These are phyloP conservation scores for Pantherophis vulpinus DNA, from an alignment of 2,797 vertebrate genomes.

Conservation along the genomic window DNA sequence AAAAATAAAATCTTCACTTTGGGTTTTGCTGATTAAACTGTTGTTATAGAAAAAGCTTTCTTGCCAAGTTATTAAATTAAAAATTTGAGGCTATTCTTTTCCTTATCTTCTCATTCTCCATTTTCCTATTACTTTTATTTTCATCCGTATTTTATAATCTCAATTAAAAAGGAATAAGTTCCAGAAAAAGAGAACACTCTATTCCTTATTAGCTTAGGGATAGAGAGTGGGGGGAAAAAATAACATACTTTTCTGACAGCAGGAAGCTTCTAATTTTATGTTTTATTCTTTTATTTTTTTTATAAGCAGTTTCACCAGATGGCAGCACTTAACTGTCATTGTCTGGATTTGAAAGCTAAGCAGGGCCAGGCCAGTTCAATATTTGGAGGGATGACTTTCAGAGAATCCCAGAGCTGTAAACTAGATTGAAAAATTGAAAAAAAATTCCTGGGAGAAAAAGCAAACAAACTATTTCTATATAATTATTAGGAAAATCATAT, in stretches of 20 bases:
- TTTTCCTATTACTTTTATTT: background rate
- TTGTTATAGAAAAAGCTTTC: background rate
- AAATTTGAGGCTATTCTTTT: background rate
- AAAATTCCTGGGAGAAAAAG: background rate
- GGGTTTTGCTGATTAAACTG: background rate
- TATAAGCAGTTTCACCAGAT: background rate
- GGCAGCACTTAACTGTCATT: background rate
- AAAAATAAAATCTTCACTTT: background rate
- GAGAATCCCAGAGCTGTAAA: background rate
- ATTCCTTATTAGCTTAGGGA: background rate
- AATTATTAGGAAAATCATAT: background rate
- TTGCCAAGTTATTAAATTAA: background rate
- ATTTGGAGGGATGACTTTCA: background rate
- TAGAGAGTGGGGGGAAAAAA: no score
- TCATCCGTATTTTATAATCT: background rate
- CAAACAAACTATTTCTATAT: background rate
- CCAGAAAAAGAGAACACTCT: background rate
- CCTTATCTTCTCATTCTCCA: background rate
- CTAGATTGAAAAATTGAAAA: background rate
- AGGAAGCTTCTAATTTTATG: background rate
- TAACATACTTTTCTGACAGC: background rate
- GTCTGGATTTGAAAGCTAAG: background rate
- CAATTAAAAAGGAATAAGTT: background rate
- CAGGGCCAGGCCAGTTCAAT: background rate
- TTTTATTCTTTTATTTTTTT: background rate